A percentile compares a stretch with the other conserved stretches of the same genome.
Evolutionary conservation across 2,888 invertebrate species (phyloP).

Genomic region (Hypena proboscidalis): DNA sequence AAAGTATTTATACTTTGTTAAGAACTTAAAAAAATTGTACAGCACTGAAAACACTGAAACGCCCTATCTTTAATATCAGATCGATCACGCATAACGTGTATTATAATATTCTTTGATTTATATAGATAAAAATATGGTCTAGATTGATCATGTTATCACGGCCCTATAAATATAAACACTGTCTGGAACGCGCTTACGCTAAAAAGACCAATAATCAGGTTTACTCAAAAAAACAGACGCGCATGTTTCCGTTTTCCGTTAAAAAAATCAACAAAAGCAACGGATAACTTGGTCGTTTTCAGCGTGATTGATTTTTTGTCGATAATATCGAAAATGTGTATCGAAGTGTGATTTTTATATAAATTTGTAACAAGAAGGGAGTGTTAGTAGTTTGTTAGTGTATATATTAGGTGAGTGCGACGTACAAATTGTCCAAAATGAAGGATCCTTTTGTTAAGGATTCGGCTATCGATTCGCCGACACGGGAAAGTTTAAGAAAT

Average conservation of each 20-base stretch:
- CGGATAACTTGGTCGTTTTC: slow-evolving; percentile 46
- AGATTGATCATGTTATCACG: too few species aligned
- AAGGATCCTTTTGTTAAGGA: slow-evolving; percentile 78
- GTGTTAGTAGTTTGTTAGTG: slow-evolving; percentile 21
- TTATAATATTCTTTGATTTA: too few species aligned
- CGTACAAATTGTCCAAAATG: slow-evolving; percentile 55
- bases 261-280: slow-evolving; percentile 55
- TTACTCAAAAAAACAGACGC: slow-evolving; percentile 7
- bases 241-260: slow-evolving; percentile 35
- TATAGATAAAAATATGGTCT: too few species aligned
- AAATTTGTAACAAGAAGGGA: slow-evolving; percentile 25
- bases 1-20: too few species aligned
- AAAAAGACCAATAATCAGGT: too few species aligned
- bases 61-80: too few species aligned
- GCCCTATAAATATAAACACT: too few species aligned
- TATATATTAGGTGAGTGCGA: slow-evolving; percentile 30
- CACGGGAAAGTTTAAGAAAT: slow-evolving; percentile 71
- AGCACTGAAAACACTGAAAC: too few species aligned
- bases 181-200: too few species aligned
- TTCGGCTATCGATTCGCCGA: slow-evolving; percentile 75
- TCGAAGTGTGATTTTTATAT: slow-evolving; percentile 43
- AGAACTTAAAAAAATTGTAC: too few species aligned
- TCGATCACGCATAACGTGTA: too few species aligned
- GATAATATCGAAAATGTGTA: slow-evolving; percentile 51
- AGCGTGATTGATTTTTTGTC: slow-evolving; percentile 46